A percentile compares a stretch with the other conserved stretches of the same genome.
Conservation (phyloP, 2,888 invertebrate species). For the Xylophagus ater region DNA sequence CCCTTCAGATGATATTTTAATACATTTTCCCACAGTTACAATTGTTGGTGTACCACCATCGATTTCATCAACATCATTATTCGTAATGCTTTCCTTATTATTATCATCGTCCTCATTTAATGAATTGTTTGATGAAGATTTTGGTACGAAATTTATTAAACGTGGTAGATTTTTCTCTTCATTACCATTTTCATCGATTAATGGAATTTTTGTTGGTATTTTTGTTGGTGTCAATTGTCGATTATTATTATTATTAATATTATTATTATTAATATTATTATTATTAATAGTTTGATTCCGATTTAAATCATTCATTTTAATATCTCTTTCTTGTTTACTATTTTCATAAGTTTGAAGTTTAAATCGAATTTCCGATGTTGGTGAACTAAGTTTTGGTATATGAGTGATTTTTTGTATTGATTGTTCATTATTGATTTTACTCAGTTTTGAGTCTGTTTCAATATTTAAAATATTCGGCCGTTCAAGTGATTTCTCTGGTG, state of each 20-base stretch:
- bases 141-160: conserved; percentile 61
- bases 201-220: conserved; percentile 1
- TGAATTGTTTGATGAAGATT: conserved; percentile 32
- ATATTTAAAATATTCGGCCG: too few species aligned
- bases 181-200: conserved; percentile 32
- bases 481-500: conserved; percentile 30
- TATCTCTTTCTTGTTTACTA: conserved; percentile 26
- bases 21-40: conserved; percentile 34
- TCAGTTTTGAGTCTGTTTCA: too few species aligned
- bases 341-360: conserved; percentile 37
- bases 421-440: too few species aligned
- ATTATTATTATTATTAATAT: background rate
- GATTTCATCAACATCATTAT: background rate
- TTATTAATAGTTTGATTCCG: too few species aligned
- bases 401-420: conserved; percentile 33
- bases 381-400: conserved; percentile 29
- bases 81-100: background rate
- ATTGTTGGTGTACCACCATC: too few species aligned
- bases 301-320: conserved; percentile 16
- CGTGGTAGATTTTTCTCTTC: conserved; percentile 46
- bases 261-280: background rate
- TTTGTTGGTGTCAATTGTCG: conserved; percentile 1
- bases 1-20: conserved; percentile 24
- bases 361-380: conserved; percentile 32
- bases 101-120: conserved; percentile 1